Percentiles rank a stretch among this genome's conserved stretches.
Evolutionary conservation across 37 sponge, comb jelly and placozoan species (phyloP).

Genomic region (Bolinopsis microptera): DNA sequence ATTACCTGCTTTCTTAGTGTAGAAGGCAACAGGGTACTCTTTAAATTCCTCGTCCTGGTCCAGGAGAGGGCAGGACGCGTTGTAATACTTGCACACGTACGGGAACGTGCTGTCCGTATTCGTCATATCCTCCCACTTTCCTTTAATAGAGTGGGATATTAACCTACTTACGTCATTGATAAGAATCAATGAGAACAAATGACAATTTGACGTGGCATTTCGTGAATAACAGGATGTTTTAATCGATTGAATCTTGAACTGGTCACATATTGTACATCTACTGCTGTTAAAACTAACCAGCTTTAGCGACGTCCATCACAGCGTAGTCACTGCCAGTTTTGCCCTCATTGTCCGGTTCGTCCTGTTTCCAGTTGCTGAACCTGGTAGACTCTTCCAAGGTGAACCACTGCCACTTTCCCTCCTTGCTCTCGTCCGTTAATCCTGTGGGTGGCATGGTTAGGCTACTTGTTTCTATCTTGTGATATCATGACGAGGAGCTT

Average conservation of each 20-base stretch:
- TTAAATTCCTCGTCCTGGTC: not conserved
- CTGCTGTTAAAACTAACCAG: not conserved
- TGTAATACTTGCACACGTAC: conserved; percentile 63
- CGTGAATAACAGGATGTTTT: no score
- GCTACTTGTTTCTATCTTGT: no score
- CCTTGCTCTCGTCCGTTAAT: conserved; percentile 2
- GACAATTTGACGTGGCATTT: no score
- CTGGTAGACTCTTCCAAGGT: not conserved
- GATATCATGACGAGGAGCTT: no score
- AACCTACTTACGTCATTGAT: no score
- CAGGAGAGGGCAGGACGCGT: conserved; percentile 32
- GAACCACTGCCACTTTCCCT: conserved; percentile 55
- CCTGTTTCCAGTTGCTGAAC: conserved; percentile 30
- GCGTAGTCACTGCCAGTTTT: conserved; percentile 31
- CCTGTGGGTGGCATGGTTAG: no score
- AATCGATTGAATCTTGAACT: no score
- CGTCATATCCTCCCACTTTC: conserved; percentile 43
- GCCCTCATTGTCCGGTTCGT: conserved; percentile 5
- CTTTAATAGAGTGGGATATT: no score
- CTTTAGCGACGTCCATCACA: conserved; percentile 25
- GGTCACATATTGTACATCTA: no score
- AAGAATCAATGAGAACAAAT: no score
- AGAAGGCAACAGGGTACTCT: not conserved
- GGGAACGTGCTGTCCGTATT: conserved; percentile 17
- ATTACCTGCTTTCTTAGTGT: not conserved